Base-by-base conservation (phyloP, 92 coral and sea anemone species). In the Pocillopora grandis region DNA sequence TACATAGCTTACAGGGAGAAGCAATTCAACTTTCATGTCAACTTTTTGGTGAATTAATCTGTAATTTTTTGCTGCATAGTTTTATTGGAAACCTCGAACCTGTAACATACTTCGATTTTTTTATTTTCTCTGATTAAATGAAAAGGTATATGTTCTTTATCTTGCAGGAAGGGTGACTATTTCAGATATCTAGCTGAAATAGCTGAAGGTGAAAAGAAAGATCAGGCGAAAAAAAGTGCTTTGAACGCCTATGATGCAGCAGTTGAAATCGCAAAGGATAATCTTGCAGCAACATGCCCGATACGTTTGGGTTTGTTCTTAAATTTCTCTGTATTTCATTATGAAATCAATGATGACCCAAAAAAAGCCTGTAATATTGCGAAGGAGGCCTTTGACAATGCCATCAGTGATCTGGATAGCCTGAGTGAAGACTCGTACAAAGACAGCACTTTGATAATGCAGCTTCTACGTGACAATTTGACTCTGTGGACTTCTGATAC, bases 371-470 rank as follows among this genome's bases (percentile, higher is more conserved):
- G 95, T 62, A n/a, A 80, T 14, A n/a, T 91, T 33, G 95, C 98
- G 2, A 91, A 94, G 72, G 16, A 79, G 52, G 95, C 98, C 65
- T 94, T 91, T 87, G 95, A 94, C 80, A 82, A 75, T 18, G 98
- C 98, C 17, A 94, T 91, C 70, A 59, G 91, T 75, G 95, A 89
- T 31, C 80, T 94, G 62, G 98, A 94, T 52, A 23, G 18, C 36
- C 79, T 94, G 57, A 61, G 58, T 37, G 98, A 94, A 62, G 98
- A 91, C 6, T 72, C 80, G 12, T 94, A 94, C 93, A 94, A 94
- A 73, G 98, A 94, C 71, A 94, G 98, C 84, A 94, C 98, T 0
- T 81, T 94, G 80, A 94, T 94, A 37, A 94, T 94, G 98, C 98
- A 94, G 95, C 93, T 94, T 66, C 84, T 94, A 70, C 89, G 98